Percentiles rank a stretch among this genome's conserved stretches.
Conservation (phyloP, 2,113 vertebrate genomes). For the Dipodomys merriami region DNA sequence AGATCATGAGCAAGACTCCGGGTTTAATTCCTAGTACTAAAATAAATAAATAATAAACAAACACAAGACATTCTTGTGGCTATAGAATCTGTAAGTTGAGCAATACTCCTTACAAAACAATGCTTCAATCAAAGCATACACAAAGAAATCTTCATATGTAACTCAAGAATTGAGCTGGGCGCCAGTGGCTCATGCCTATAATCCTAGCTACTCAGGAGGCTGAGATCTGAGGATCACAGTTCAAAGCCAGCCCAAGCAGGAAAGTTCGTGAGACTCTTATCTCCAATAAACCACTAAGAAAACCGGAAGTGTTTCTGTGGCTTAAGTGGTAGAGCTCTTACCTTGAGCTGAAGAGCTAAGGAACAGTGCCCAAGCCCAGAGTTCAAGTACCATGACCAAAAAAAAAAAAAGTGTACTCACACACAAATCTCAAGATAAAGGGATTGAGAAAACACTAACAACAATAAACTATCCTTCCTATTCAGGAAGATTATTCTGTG, state of each 20-base stretch:
- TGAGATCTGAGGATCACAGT: too few species aligned
- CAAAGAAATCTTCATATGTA: neutral
- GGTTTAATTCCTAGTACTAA: neutral
- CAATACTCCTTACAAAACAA: neutral
- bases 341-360: too few species aligned
- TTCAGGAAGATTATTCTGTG: neutral
- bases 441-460: neutral
- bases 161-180: neutral
- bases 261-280: too few species aligned
- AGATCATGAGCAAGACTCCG: neutral
- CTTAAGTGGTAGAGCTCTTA: too few species aligned
- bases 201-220: too few species aligned
- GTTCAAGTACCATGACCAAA: too few species aligned
- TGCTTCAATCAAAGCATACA: neutral
- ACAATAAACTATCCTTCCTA: neutral
- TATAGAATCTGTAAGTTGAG: neutral
- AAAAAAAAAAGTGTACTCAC: too few species aligned
- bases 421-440: neutral
- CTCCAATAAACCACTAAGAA: too few species aligned
- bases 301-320: too few species aligned
- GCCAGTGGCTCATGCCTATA: too few species aligned
- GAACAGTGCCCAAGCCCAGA: too few species aligned
- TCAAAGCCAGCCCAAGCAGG: too few species aligned
- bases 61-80: neutral
- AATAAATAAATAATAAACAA: neutral